These are phyloP conservation scores for Sitobion miscanthi DNA, from an alignment of 1,140 invertebrate species.

Conservation along the genomic window DNA sequence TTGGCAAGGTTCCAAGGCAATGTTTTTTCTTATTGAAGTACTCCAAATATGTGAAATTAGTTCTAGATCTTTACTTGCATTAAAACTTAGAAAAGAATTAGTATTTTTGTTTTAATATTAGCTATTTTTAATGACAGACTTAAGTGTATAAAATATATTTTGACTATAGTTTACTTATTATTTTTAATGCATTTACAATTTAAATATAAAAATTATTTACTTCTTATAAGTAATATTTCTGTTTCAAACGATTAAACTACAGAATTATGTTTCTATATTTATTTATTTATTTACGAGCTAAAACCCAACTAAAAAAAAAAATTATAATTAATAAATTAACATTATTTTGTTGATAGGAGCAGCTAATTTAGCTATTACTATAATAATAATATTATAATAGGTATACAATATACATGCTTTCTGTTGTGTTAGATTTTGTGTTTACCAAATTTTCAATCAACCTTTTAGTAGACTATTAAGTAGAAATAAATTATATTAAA, in stretches of 20 bases:
- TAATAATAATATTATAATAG: too few species aligned
- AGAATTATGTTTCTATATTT: not conserved
- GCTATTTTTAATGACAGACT: not conserved
- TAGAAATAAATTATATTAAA: too few species aligned
- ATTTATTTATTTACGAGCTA: too few species aligned
- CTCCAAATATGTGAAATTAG: not conserved
- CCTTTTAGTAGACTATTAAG: too few species aligned
- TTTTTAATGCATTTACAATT: too few species aligned
- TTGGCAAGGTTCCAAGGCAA: not conserved
- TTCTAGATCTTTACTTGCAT: not conserved
- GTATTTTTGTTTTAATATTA: not conserved
- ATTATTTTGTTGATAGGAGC: not conserved
- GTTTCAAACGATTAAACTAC: not conserved
- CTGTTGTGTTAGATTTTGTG: too few species aligned
- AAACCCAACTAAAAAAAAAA: too few species aligned
- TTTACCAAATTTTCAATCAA: too few species aligned
- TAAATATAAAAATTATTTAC: not conserved
- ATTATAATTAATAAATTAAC: not conserved
- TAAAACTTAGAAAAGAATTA: not conserved
- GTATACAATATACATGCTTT: too few species aligned
- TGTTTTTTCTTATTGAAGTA: not conserved
- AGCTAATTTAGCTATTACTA: too few species aligned
- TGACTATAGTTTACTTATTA: too few species aligned
- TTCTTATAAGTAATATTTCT: not conserved
- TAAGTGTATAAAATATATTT: too few species aligned